Conservation (phyloP, 1,140 invertebrate genomes). For the Uloborus diversus region DNA sequence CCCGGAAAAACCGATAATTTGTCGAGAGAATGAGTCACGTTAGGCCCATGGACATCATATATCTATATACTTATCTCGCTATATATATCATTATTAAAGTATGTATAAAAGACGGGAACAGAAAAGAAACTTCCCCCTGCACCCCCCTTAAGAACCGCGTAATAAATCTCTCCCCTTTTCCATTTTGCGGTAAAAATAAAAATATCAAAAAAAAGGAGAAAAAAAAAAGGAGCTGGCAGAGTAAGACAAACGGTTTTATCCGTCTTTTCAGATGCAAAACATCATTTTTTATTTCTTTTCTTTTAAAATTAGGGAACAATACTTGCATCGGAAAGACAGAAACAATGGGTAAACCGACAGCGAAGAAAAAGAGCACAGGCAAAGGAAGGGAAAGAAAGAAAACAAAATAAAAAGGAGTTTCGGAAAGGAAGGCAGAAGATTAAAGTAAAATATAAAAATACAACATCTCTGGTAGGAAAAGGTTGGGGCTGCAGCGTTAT, state of each 20-base stretch:
- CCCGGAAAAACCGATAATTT: slow-evolving; percentile 15
- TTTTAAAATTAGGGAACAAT: background rate
- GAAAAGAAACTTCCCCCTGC: background rate
- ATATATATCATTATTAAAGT: background rate
- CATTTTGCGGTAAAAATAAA: no score
- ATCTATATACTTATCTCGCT: no score
- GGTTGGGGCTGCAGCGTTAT: background rate
- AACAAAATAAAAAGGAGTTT: background rate
- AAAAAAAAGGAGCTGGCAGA: background rate
- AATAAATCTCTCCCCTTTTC: background rate
- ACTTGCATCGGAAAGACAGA: background rate
- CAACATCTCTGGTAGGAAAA: no score
- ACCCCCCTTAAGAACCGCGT: background rate
- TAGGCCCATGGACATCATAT: no score
- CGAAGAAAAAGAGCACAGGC: background rate
- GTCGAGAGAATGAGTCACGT: no score
- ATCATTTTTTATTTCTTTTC: background rate
- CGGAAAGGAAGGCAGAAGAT: background rate
- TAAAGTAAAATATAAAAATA: background rate
- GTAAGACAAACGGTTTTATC: background rate
- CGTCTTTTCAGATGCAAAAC: background rate
- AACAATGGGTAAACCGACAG: slow-evolving; percentile 7
- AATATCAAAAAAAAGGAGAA: no score
- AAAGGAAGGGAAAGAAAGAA: background rate
- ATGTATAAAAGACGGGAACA: background rate